Evolutionary conservation across 1,140 invertebrate species (phyloP).

Genomic region (Ylistrum balloti): DNA sequence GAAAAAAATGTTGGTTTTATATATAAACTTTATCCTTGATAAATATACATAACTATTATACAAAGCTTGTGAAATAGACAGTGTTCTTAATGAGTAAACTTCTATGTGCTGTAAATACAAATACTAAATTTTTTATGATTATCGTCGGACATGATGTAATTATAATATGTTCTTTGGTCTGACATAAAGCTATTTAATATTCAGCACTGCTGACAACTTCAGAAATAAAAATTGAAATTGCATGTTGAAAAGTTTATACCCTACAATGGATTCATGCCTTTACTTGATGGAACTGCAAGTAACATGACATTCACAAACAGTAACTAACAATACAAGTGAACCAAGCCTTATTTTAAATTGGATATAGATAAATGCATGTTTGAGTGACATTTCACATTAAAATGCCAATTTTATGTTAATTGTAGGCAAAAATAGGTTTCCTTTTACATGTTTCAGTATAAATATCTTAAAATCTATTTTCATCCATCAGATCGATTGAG

Average conservation of each 20-base stretch:
- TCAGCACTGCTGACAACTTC: too few species aligned
- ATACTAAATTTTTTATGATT: too few species aligned
- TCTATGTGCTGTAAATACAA: background rate
- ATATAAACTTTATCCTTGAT: background rate
- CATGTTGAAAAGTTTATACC: background rate
- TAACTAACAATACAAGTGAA: too few species aligned
- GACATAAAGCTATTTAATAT: too few species aligned
- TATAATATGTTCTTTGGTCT: too few species aligned
- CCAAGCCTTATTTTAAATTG: background rate
- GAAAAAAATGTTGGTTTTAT: background rate
- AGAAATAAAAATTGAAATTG: background rate
- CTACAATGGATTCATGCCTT: background rate
- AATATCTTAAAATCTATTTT: background rate
- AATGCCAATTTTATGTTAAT: background rate
- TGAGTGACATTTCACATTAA: background rate
- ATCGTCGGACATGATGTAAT: too few species aligned
- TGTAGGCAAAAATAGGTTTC: background rate
- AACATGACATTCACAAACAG: too few species aligned
- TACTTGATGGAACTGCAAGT: too few species aligned
- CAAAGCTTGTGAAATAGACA: too few species aligned
- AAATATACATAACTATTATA: background rate
- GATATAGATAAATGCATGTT: background rate
- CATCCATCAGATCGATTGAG: background rate
- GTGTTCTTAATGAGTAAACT: too few species aligned
- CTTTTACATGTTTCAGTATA: background rate